Evolutionary conservation across 2,888 invertebrate genomes (phyloP), one percentile per base, ranked within the genome.

Genomic region (Hypselothyrea guttata): DNA sequence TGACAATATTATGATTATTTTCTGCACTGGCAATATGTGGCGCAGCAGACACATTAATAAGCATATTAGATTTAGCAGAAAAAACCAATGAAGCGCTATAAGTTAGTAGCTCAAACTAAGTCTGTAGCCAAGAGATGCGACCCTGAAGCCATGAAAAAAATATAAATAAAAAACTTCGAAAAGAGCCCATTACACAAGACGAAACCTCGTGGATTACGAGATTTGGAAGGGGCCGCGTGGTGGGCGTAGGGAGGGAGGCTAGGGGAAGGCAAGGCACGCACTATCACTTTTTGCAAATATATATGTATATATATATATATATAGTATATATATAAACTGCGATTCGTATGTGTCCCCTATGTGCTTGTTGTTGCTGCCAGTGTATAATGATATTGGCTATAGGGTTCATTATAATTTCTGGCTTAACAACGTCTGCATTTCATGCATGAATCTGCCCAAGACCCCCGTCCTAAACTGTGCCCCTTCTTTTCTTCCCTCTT

Each of bases 401-500:
- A 51, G 57, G 49, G 58, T 82, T 82, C 73, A 84, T 84, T 83
- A 79, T 76, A 71, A 74, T 74, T 62, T 76, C 22, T 52, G 5
- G 71, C 57, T 55, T 60, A 61, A 72, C 81, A 65, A 62, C 72
- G 76, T 84, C 74, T 78, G 82, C 78, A 84, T 78, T 84, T 84
- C 78, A 82, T 82, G 83, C 84, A 82, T 78, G 84, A 77, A 75
- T 82, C 78, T 71, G 41, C 46, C 37, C 13, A 13, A 5, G 44
- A 22, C 15, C 7, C 8, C 11, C n/a, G n/a, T n/a, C 7, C 31
- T 7, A 22, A 22, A 22, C 22, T 22, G 22, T 22, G 22, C 40
- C 15, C n/a, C 16, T 31, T 9, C 1, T 22, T 0, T 7, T 30
- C 2, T 7, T 30, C 4, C 7, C 30, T 5, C 30, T 5, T 7